phyloP scores from a whole-genome alignment of 2,113 vertebrate genomes.

The Pseudopipra pipra region DNA sequence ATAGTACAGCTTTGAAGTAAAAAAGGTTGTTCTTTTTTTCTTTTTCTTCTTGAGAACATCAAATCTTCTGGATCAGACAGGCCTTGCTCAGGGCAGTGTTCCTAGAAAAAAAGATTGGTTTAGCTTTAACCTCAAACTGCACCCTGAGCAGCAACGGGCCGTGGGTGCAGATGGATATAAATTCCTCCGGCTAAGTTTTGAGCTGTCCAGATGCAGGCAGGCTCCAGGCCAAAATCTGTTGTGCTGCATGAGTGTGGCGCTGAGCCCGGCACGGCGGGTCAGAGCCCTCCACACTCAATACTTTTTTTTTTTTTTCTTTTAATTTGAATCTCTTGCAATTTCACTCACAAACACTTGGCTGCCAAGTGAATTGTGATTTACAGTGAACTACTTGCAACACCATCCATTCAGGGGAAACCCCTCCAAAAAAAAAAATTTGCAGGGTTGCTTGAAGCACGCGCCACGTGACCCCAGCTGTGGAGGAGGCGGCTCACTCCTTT shows the following conservation, averaged over 20 bases:
- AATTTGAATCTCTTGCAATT: not conserved
- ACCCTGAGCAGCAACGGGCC: not conserved
- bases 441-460: not conserved
- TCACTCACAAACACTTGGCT: not conserved
- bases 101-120: constrained; percentile 37
- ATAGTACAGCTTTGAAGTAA: not conserved
- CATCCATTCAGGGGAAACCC: not conserved
- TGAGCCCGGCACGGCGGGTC: accelerated
- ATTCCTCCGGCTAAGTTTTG: not conserved
- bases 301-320: not conserved
- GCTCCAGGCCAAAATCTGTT: not conserved
- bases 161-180: not conserved
- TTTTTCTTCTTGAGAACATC: not conserved
- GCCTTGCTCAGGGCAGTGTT: constrained; percentile 32
- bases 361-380: not conserved
- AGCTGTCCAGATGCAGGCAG: not conserved
- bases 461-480: not conserved
- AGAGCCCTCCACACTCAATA: not conserved
- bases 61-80: constrained; percentile 25
- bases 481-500: not conserved
- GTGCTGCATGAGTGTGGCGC: accelerated
- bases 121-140: constrained; percentile 23
- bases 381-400: not conserved
- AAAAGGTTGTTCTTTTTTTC: not conserved
- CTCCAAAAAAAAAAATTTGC: not conserved